Base-by-base conservation (phyloP, 2,888 invertebrate species). In the Stratiomys singularior region DNA sequence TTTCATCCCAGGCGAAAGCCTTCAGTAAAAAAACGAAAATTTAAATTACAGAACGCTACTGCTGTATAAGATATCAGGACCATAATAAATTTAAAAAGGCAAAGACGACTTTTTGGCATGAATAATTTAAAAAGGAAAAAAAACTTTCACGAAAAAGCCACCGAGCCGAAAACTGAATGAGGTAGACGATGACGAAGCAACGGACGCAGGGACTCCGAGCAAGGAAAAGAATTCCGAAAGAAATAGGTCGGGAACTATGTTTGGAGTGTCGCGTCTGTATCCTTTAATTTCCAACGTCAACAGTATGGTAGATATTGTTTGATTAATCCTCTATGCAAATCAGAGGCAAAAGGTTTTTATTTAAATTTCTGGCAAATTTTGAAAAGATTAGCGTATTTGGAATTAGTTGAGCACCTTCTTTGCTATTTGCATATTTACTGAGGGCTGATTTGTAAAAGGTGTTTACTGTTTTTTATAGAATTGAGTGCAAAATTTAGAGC, bases 61-160 rank as follows among this genome's bases (percentile, higher is more conserved):
- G 9, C 37, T 37, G 9, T 37, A 52, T 4, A 52, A 52, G 18
- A 52, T 52, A 52, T 5, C 52, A 9, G 52, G 37, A 9, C 9
- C 15, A 52, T 52, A 52, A 52, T 52, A 52, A 52, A n/a, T 52
- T 52, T n/a, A 52, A 52, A 52, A 52, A 15, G 52, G 18, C 52
- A 13, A n/a, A n/a, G 18, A 4, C 52, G 52, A 52, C 52, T 52
- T 52, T 52, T n/a, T 52, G 18, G 15, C 52, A 18, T 52, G 18
- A 52, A 52, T 52, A 52, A 52, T 52, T 52, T 18, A 52, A 18
- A 52, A 52, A n/a, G 52, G 18, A 52, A 13, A 18, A 4, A 13
- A 18, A 18, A 52, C 15, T 13, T 52, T 52, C 7, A 52, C 15
- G 37, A 37, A 9, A 37, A 37, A 9, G 37, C 37, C 37, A 37